Evolutionary conservation across 2,797 vertebrate genomes (phyloP), one percentile per base, ranked within the genome.

Genomic region (Poeciliopsis turneri): DNA sequence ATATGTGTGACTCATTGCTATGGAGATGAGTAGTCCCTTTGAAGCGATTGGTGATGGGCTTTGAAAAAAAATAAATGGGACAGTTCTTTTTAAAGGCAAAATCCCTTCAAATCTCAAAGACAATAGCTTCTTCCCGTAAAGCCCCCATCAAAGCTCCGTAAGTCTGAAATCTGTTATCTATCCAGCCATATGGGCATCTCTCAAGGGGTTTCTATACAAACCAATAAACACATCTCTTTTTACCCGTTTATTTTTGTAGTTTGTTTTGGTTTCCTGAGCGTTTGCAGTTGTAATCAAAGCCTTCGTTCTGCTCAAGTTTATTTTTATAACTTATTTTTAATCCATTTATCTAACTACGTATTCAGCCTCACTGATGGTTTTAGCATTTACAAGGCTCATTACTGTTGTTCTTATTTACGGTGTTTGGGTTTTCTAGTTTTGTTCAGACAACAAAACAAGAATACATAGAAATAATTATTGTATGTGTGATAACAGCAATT

Each of bases 101-200:
- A 93, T 93, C 91, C 90, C 84, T 75, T 83, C 86, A 90, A 93
- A 93, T 93, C 92, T 92, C 82, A 77, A 80, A 91, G 85, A 93
- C 92, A 92, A 93, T 90, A 81, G 82, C 72, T 75, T 86, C 66
- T 89, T 89, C 80, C 85, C 82, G 76, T 87, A 84, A 89, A 89
- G 84, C 88, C 77, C 77, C 83, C 72, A 74, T 81, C 80, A 89
- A 87, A 86, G 88, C 88, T 78, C 80, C 33, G 41, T 82, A 83
- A 87, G 82, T 82, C 82, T 66, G n/a, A 74, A 86, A 81, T 86
- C 59, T 68, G 73, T 90, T 92, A 90, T 94, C 91, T 81, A 13
- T 68, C 59, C 87, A 76, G 74, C 89, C 90, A 92, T 72, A 85
- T 68, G 85, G 82, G 66, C 78, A 46, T 85, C 79, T 85, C 80